These are phyloP conservation scores for Chaetophractus vellerosus DNA, from an alignment of 2,797 vertebrate genomes.

Conservation along the genomic window DNA sequence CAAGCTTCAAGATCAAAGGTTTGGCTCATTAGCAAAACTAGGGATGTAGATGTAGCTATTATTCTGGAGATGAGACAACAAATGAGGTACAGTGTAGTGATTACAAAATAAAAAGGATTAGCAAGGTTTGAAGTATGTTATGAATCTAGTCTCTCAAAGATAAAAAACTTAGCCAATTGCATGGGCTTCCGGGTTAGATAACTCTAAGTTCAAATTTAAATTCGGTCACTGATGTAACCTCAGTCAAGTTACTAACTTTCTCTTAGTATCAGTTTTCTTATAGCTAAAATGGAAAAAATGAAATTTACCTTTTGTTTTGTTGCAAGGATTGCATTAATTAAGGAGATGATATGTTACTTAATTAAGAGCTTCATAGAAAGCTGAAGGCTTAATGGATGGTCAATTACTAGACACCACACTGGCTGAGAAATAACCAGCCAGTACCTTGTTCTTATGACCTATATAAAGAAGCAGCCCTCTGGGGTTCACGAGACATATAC, in stretches of 20 bases:
- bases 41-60: too few species aligned
- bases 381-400: not conserved
- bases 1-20: too few species aligned
- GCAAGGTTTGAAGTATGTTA: too few species aligned
- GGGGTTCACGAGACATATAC: not conserved
- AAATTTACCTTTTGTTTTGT: not conserved
- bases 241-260: conserved; percentile 14
- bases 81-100: too few species aligned
- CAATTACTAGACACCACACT: not conserved
- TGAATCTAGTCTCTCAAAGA: too few species aligned
- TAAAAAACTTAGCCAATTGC: not conserved
- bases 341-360: not conserved
- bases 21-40: too few species aligned
- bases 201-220: not conserved
- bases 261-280: not conserved
- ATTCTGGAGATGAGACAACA: too few species aligned
- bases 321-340: not conserved
- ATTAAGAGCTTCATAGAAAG: not conserved
- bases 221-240: not conserved
- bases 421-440: not conserved
- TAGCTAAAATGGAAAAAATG: conserved; percentile 31
- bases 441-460: not conserved
- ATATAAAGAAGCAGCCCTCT: not conserved
- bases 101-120: too few species aligned
- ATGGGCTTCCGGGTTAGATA: not conserved